Conservation (phyloP, 2,888 invertebrate genomes). For the Trachelus troglodyta region DNA sequence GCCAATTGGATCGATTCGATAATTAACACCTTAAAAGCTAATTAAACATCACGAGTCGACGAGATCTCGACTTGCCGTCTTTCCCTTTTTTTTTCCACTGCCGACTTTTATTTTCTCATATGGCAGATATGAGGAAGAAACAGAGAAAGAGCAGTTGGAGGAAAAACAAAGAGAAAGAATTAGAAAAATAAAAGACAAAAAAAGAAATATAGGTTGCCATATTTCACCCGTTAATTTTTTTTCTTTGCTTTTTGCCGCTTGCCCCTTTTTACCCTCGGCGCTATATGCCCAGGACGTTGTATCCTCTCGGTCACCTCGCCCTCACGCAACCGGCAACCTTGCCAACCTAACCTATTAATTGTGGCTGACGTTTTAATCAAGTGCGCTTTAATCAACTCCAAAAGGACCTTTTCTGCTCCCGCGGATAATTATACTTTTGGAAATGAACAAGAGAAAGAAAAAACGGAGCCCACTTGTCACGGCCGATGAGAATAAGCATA, state of each 20-base stretch:
- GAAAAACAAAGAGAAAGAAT: neutral
- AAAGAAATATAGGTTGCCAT: neutral
- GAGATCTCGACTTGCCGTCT: too few species aligned
- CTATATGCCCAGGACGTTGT: neutral
- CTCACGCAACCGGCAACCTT: neutral
- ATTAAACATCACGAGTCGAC: neutral
- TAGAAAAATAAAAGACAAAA: neutral
- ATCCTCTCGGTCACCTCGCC: neutral
- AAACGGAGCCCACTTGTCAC: neutral
- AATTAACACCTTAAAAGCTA: neutral
- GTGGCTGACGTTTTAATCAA: neutral
- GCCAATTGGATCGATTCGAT: neutral
- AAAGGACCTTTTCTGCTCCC: neutral
- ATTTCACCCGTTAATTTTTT: neutral
- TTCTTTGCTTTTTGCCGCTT: neutral
- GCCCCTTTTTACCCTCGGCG: neutral
- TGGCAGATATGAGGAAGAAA: too few species aligned
- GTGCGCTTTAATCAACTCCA: neutral
- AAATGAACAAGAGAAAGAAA: neutral
- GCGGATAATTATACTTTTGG: neutral
- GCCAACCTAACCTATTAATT: neutral
- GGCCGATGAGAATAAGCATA: neutral
- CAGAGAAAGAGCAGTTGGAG: neutral
- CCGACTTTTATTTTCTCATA: too few species aligned
- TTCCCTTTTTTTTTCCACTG: too few species aligned